Evolutionary conservation across 2,888 invertebrate genomes (phyloP).

Genomic region (Trissolcus brochymenae): DNA sequence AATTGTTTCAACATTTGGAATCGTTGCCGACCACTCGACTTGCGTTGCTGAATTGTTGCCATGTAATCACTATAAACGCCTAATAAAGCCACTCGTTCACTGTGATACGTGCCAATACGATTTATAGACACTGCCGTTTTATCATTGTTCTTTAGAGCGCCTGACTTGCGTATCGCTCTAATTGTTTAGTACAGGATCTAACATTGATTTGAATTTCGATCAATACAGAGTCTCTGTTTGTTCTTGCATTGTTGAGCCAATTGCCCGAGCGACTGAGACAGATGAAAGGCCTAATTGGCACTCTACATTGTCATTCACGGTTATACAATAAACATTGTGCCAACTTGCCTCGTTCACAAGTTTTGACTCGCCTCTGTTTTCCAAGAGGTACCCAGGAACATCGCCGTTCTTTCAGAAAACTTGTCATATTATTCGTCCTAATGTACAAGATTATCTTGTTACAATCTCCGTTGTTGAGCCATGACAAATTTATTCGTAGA

Average conservation of each 20-base stretch:
- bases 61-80: conserved; percentile 58
- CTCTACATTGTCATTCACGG: conserved; percentile 7
- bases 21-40: conserved; percentile 33
- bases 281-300: conserved; percentile 24
- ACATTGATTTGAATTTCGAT: conserved; percentile 25
- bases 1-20: background rate
- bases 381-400: no score
- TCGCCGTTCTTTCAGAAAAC: no score
- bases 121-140: conserved; percentile 58
- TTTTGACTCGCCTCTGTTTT: no score
- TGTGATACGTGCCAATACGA: conserved; percentile 67
- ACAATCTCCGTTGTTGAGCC: no score
- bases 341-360: background rate
- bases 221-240: conserved; percentile 18
- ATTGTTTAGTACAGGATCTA: conserved; percentile 11
- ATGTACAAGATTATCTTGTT: no score
- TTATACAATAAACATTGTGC: background rate
- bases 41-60: conserved; percentile 53
- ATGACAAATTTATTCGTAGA: no score
- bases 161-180: conserved; percentile 33
- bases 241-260: conserved; percentile 29
- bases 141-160: conserved; percentile 36
- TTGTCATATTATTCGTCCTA: no score
- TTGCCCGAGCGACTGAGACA: conserved; percentile 14
- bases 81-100: conserved; percentile 60